Percentiles rank a stretch among this genome's conserved stretches.
Conservation (phyloP, 2,113 vertebrate species). For the Pavo muticus region DNA sequence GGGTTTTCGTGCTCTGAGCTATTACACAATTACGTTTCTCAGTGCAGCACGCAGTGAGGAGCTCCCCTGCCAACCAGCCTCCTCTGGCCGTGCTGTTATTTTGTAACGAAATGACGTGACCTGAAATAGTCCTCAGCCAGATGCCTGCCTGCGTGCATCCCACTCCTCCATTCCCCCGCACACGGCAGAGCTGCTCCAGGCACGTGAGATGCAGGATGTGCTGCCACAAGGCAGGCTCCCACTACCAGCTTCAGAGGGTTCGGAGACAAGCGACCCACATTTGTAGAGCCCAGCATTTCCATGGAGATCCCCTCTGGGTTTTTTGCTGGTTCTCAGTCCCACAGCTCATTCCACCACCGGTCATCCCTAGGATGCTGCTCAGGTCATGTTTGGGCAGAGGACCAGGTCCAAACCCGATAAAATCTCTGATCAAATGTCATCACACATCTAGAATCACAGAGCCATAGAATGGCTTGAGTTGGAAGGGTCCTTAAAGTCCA, state of each 20-base stretch:
- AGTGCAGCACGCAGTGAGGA: conserved; percentile 13
- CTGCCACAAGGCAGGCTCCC: background rate
- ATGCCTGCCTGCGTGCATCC: background rate
- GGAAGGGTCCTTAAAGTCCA: no score
- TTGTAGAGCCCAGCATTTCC: background rate
- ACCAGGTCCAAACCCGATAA: background rate
- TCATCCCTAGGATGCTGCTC: background rate
- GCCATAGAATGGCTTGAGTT: no score
- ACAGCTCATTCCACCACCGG: background rate
- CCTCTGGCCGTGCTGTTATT: conserved; percentile 41
- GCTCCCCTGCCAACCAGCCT: conserved; percentile 22
- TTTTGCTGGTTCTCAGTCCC: background rate
- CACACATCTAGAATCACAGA: background rate
- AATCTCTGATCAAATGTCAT: background rate
- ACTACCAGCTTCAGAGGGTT: rapidly evolving
- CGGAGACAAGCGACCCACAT: background rate
- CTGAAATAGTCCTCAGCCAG: conserved; percentile 49
- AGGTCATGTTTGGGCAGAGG: background rate
- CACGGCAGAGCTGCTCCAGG: background rate
- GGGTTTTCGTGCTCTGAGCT: background rate
- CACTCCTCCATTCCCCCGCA: background rate
- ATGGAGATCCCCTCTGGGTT: background rate
- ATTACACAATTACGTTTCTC: conserved; percentile 33
- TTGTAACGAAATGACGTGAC: conserved; percentile 52
- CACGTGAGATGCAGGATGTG: background rate